Percentiles rank a stretch among this genome's conserved stretches.
Conservation (phyloP, 2,888 invertebrate species). For the Magallana nippona region DNA sequence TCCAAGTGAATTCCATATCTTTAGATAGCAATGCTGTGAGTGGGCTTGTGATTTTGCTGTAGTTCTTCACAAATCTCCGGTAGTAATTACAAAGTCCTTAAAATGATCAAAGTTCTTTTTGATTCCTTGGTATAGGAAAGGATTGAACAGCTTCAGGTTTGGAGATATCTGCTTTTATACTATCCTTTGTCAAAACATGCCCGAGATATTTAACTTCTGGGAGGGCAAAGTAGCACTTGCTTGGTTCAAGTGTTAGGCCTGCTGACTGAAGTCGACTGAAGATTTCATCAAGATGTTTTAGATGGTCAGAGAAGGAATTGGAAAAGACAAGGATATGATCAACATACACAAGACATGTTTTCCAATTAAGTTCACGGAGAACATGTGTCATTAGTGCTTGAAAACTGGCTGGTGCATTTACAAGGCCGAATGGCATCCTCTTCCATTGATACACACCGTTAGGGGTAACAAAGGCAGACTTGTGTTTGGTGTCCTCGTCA, state of each 20-base stretch:
- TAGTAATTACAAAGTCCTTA: constrained; percentile 74
- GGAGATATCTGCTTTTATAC: constrained; percentile 52
- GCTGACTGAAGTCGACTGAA: constrained; percentile 50
- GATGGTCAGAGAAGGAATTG: constrained; percentile 39
- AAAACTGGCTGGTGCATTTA: too few relatives aligned
- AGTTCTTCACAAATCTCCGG: constrained; percentile 73
- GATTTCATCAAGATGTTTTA: constrained; percentile 48
- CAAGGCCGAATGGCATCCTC: too few relatives aligned
- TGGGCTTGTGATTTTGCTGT: constrained; percentile 67
- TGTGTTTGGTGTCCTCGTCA: too few relatives aligned
- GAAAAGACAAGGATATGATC: too few relatives aligned
- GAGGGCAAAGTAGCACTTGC: constrained; percentile 59
- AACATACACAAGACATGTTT: too few relatives aligned
- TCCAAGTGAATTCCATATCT: constrained; percentile 69
- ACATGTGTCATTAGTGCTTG: too few relatives aligned
- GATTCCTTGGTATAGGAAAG: constrained; percentile 53
- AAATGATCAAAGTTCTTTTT: constrained; percentile 53
- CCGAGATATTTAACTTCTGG: constrained; percentile 57
- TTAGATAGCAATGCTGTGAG: constrained; percentile 70
- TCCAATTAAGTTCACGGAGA: too few relatives aligned
- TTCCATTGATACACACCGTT: too few relatives aligned
- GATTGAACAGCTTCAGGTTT: constrained; percentile 53
- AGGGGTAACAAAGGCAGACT: too few relatives aligned
- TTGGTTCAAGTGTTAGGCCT: constrained; percentile 48
- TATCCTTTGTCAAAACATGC: constrained; percentile 58